These are phyloP conservation scores for Ophioninae sp. DNA, from an alignment of 2,888 invertebrate species.

Conservation along the genomic window DNA sequence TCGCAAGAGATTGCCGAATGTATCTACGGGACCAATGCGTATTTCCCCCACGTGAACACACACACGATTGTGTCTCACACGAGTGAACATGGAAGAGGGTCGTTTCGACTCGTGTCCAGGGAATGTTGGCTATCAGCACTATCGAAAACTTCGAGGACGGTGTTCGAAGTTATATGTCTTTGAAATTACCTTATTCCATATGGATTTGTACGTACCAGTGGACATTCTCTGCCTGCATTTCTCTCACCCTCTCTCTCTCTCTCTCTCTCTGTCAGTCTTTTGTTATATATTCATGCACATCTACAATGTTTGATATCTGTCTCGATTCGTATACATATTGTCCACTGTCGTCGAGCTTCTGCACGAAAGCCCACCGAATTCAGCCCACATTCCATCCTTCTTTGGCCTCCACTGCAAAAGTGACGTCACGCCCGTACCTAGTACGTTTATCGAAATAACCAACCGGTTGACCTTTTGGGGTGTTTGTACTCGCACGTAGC, in stretches of 20 bases:
- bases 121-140: background rate
- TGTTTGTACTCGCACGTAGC: constrained; percentile 31
- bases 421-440: constrained; percentile 62
- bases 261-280: background rate
- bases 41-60: constrained; percentile 7
- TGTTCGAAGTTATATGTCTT: background rate
- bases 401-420: background rate
- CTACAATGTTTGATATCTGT: constrained; percentile 33
- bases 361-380: constrained; percentile 29
- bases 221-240: background rate
- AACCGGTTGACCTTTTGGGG: constrained; percentile 46
- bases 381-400: constrained; percentile 21
- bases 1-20: constrained; percentile 70
- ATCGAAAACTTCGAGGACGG: background rate
- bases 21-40: constrained; percentile 66
- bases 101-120: background rate
- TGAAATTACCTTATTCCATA: background rate
- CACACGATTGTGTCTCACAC: background rate
- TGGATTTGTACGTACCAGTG: constrained; percentile 7
- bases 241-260: no score
- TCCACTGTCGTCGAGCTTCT: background rate
- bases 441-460: constrained; percentile 70
- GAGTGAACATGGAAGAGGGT: background rate
- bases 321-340: constrained; percentile 27
- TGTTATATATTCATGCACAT: background rate